phyloP scores from a whole-genome alignment of 2,113 vertebrate species.

The Axis porcinus region DNA sequence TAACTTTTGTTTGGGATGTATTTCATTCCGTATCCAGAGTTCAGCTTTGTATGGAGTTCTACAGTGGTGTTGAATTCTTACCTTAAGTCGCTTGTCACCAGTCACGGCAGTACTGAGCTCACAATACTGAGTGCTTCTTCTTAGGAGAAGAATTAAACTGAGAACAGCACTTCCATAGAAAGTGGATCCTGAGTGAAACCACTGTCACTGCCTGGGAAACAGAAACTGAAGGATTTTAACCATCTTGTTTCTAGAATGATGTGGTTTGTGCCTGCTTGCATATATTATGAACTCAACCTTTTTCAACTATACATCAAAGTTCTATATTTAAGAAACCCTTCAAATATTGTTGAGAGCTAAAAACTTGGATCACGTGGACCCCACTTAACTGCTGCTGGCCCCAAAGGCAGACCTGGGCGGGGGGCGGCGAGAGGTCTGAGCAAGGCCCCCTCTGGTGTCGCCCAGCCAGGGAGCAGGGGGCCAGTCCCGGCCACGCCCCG shows the following conservation, averaged over 20 bases:
- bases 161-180: not conserved
- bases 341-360: not conserved
- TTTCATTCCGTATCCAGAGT: not conserved
- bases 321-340: not conserved
- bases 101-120: rapidly evolving
- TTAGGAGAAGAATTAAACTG: not conserved
- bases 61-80: rapidly evolving
- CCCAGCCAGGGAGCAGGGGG: not conserved
- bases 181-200: rapidly evolving
- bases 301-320: not conserved
- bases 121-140: not conserved
- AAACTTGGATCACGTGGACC: not conserved
- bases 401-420: rapidly evolving
- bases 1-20: not conserved
- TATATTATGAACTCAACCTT: not conserved
- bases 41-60: too few relatives aligned
- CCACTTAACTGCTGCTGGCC: too few relatives aligned
- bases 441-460: not conserved
- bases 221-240: not conserved
- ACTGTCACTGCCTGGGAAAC: not conserved
- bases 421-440: rapidly evolving
- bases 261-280: not conserved
- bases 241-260: not conserved
- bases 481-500: rapidly evolving
- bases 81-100: too few relatives aligned